Evolutionary conservation across 2,113 vertebrate species (phyloP), one percentile per base, ranked within the genome.

Genomic region (Megalops atlanticus): DNA sequence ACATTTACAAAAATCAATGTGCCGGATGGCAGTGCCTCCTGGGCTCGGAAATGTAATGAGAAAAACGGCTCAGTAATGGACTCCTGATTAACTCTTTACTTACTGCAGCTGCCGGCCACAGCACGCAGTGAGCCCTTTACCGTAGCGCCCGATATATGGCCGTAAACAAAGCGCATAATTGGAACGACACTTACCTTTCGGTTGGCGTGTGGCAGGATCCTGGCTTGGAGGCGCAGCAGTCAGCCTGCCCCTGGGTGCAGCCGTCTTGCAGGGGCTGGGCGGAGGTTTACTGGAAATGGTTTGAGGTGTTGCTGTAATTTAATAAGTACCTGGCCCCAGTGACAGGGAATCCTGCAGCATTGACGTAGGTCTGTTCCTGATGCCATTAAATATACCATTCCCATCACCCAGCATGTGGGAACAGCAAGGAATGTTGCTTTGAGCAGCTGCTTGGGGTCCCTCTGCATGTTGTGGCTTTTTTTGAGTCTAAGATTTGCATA

Each of bases 1-100:
- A 81, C 71, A 38, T 81, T 76, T 68, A 21, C 1, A 80, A 36
- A 39, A 80, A 81, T 68, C n/a, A n/a, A 68, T 43, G 2, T 3
- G 21, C 0, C 12, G n/a, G 31, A 8, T 27, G 38, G 31, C 49
- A n/a, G 40, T n/a, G n/a, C 4, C 36, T 35, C 14, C n/a, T 64
- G 36, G 47, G 47, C 16, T 45, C 41, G 58, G 71, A 40, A 41
- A 52, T 49, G 36, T 58, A 80, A 40, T 40, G 79, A 80, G 49
- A 52, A 47, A 35, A 43, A 39, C 79, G 52, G 24, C 38, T 36
- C n/a, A n/a, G 70, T 52, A 73, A 73, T 27, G 40, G 43, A 1
- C 43, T 35, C 39, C 58, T 33, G n/a, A 64, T 80, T 75, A 74
- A 40, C 49, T 74, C 71, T n/a, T 47, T 80, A 49, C 36, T 36